A percentile compares a stretch with the other conserved stretches of the same genome.
Evolutionary conservation across 2,888 invertebrate species (phyloP).

Genomic region (Drosophila basisetae): DNA sequence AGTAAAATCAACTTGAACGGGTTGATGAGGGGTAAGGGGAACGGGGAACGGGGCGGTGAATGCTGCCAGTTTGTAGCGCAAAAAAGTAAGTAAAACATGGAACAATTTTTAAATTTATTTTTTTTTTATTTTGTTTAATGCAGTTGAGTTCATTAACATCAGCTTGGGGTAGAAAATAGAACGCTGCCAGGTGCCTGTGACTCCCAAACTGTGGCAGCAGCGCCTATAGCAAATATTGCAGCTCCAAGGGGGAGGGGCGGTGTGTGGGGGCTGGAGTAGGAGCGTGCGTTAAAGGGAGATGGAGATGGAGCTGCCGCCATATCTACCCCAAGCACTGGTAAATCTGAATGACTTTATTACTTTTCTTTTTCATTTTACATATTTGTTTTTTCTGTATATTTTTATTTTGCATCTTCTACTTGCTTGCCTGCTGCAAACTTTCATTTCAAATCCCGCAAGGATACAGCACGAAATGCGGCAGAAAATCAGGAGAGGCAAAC

Average conservation of each 20-base stretch:
- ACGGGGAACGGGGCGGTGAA: neutral
- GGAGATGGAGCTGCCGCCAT: conserved; percentile 42
- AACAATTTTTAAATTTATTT: conserved; percentile 12
- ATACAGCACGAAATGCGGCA: conserved; percentile 72
- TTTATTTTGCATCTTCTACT: conserved; percentile 28
- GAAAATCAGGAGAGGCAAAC: conserved; percentile 59
- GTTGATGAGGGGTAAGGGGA: neutral
- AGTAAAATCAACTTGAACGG: conserved; percentile 58
- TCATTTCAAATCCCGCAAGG: conserved; percentile 77
- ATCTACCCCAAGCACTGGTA: conserved; percentile 77
- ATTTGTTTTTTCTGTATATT: conserved; percentile 46
- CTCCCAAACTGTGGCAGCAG: conserved; percentile 63
- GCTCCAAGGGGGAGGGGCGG: neutral
- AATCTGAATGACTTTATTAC: conserved; percentile 82
- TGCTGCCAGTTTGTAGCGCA: conserved; percentile 15
- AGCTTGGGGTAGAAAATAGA: conserved; percentile 19
- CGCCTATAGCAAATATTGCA: conserved; percentile 45
- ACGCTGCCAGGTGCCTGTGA: conserved; percentile 60
- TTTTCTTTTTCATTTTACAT: conserved; percentile 57
- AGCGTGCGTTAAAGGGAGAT: neutral
- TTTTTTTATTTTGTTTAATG: conserved; percentile 52
- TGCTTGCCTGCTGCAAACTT: conserved; percentile 56
- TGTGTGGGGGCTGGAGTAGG: neutral
- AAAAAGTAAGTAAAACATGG: conserved; percentile 45
- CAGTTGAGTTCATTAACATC: conserved; percentile 77